These are phyloP conservation scores for Drosophila subquinaria DNA, from an alignment of 2,888 invertebrate genomes.

Conservation along the genomic window DNA sequence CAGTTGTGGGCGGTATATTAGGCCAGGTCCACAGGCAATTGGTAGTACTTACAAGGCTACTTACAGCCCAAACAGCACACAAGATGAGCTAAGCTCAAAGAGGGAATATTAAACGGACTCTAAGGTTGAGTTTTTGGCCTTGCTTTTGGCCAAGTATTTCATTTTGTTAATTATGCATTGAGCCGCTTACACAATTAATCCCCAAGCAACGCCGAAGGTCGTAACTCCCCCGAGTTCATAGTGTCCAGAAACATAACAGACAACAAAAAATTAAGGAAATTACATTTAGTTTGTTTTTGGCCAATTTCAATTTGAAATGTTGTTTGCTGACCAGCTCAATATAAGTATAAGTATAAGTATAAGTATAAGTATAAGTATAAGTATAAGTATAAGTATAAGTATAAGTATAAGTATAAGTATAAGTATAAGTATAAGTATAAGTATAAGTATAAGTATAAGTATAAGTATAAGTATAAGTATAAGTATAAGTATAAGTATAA, in stretches of 20 bases:
- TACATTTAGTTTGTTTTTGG: conserved; percentile 20
- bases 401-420: neutral
- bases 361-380: conserved; percentile 6
- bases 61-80: neutral
- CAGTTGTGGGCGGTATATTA: conserved; percentile 12
- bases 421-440: conserved; percentile 2
- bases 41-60: neutral
- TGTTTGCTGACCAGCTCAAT: conserved; percentile 30
- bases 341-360: conserved; percentile 12
- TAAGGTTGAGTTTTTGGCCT: neutral
- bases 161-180: conserved; percentile 74
- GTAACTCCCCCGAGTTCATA: conserved; percentile 31
- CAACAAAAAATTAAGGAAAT: neutral
- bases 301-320: conserved; percentile 37
- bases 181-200: conserved; percentile 73
- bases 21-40: conserved; percentile 11
- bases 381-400: neutral
- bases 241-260: neutral
- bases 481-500: conserved; percentile 2
- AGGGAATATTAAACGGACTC: conserved; percentile 5
- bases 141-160: conserved; percentile 29
- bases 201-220: conserved; percentile 41
- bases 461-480: conserved; percentile 2
- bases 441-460: conserved; percentile 2
- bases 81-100: neutral